Base-by-base conservation (phyloP, 64 coral and sea anemone genomes). In the Montipora capricornis region DNA sequence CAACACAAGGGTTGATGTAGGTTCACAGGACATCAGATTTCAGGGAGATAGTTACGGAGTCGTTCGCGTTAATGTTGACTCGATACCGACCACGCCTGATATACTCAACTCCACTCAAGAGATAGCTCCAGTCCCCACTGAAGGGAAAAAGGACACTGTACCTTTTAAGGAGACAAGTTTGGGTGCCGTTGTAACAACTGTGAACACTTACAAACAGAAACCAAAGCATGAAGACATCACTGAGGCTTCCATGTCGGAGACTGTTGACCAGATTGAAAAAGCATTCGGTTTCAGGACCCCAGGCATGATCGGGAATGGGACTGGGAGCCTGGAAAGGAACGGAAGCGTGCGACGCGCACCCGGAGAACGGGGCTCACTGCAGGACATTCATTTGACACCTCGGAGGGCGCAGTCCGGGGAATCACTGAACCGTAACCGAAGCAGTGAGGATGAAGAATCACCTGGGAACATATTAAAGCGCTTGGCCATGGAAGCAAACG, bases 81-180 rank as follows among this genome's bases (percentile, higher is more conserved):
- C 81, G 12, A 19, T 68, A 68, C 13, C 44, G 5, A 2, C 82
- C 20, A 92, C 19, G 26, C 73, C 87, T 49, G 66, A 62, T 45
- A 83, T 46, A 26, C 19, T 53, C 14, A 91, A 49, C 66, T 11
- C 44, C 6, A 16, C 17, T 26, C 53, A 84, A 45, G 84, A 88
- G 20, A 6, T 51, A 73, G 16, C 50, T 14, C 4, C 52, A 1
- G 5, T 47, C 15, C 19, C 47, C 8, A 4, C 44, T 15, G 87
- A 64, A 6, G 12, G 52, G 73, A 95, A 69, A 70, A 80, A 84
- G 68, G 77, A 44, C 44, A 49, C 76, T 66, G 74, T 98, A 67
- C 96, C 96, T 20, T 98, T 92, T 29, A 98, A 98, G 71, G 96
- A 98, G 74, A 98, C 96, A 0, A 98, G 92, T 82, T 86, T 98